These are phyloP conservation scores for Pogonognathellus flavescens DNA, from an alignment of 1,140 invertebrate genomes.

Conservation along the genomic window DNA sequence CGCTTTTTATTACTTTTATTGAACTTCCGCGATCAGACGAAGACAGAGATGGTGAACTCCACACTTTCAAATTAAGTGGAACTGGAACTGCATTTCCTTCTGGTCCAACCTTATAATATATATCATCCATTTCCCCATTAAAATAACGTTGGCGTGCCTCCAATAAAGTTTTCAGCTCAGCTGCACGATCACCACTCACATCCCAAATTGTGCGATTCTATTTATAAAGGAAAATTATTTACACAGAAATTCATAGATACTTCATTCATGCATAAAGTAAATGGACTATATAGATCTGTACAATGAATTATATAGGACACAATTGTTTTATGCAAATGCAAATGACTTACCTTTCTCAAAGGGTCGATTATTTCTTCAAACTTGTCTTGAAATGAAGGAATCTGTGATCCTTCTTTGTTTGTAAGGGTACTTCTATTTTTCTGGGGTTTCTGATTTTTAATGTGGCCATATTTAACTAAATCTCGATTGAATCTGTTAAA, in stretches of 20 bases:
- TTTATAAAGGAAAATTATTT: too few species aligned
- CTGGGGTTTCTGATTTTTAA: not conserved
- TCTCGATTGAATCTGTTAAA: not conserved
- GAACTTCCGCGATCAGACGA: too few species aligned
- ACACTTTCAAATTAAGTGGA: not conserved
- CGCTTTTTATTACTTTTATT: too few species aligned
- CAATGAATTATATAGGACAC: not conserved
- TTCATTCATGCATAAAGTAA: too few species aligned
- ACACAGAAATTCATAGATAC: too few species aligned
- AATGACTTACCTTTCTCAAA: not conserved
- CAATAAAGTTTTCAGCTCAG: not conserved
- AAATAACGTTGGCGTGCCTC: conserved; percentile 10
- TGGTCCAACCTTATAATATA: not conserved
- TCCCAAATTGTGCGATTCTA: not conserved
- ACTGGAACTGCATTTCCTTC: not conserved
- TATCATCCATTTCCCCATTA: conserved; percentile 21
- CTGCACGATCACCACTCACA: not conserved
- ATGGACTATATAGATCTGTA: not conserved
- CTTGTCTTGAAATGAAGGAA: not conserved
- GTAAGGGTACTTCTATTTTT: too few species aligned
- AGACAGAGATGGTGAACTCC: too few species aligned
- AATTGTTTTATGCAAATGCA: not conserved
- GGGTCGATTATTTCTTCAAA: not conserved
- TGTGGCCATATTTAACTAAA: not conserved
- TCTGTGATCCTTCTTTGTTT: not conserved